A percentile compares a stretch with the other conserved stretches of the same genome.
Evolutionary conservation across 2,113 vertebrate species (phyloP).

Genomic region (human): DNA sequence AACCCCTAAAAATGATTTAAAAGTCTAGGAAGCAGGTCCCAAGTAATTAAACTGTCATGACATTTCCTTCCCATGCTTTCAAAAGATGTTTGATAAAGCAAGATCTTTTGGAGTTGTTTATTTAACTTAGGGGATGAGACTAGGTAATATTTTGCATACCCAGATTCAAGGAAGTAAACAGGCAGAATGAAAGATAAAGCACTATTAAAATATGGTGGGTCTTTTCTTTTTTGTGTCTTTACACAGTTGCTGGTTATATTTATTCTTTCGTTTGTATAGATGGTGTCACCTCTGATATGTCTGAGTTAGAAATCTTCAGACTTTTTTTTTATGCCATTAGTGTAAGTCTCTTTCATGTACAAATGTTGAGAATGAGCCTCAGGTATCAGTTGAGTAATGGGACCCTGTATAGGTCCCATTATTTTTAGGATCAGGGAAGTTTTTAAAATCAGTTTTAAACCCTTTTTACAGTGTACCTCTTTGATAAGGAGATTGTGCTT

Average conservation of each 20-base stretch:
- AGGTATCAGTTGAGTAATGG: neutral
- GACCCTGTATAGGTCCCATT: neutral
- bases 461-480: neutral
- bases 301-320: neutral
- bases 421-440: neutral
- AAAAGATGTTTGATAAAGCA: conserved; percentile 22
- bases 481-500: neutral
- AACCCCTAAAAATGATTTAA: neutral
- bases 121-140: neutral
- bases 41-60: neutral
- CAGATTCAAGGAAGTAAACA: conserved; percentile 22
- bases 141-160: neutral
- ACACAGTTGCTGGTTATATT: neutral
- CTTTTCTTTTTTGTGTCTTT: neutral
- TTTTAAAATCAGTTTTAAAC: neutral
- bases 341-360: neutral
- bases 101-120: conserved; percentile 31
- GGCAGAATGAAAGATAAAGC: neutral
- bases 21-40: neutral
- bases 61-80: neutral
- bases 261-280: neutral
- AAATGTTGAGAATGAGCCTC: neutral
- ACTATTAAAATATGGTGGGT: neutral
- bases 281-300: neutral
- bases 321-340: neutral